Evolutionary conservation across 2,888 invertebrate genomes (phyloP).

Genomic region (Orthosia gothica): DNA sequence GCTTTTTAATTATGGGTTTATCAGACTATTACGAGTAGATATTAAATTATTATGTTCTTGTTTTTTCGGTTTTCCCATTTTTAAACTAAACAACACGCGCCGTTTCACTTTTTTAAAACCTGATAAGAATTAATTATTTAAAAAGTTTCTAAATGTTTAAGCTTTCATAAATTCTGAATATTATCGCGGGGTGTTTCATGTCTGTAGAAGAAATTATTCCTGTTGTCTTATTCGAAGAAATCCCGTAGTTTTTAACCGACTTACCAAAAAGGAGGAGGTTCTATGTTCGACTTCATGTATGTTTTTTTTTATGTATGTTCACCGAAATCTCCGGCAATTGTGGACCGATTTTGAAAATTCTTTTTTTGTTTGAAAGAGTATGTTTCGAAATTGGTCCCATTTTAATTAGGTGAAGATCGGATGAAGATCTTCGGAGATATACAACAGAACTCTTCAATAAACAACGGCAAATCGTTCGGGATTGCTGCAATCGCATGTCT

Average conservation of each 20-base stretch:
- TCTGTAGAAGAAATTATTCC: not conserved
- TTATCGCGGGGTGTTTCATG: not conserved
- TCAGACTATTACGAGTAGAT: conserved; percentile 3
- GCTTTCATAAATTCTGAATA: conserved; percentile 8
- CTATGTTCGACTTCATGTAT: too few species aligned
- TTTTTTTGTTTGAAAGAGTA: too few species aligned
- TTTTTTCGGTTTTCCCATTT: conserved; percentile 31
- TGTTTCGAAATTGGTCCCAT: too few species aligned
- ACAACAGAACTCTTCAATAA: too few species aligned
- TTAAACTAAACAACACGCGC: not conserved
- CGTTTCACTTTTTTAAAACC: conserved; percentile 42
- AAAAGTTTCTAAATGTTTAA: conserved; percentile 14
- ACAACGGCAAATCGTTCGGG: too few species aligned
- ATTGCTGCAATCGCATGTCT: too few species aligned
- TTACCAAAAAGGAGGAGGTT: too few species aligned
- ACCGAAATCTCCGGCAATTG: too few species aligned
- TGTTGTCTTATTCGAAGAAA: conserved; percentile 9
- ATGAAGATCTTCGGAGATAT: too few species aligned
- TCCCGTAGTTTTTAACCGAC: not conserved
- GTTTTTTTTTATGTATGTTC: too few species aligned
- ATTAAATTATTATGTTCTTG: conserved; percentile 24
- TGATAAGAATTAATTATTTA: conserved; percentile 4
- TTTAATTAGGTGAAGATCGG: too few species aligned
- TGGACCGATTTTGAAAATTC: too few species aligned
- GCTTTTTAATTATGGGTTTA: conserved; percentile 34